Evolutionary conservation across 2,113 vertebrate species (phyloP).

Genomic region (Chionis minor): DNA sequence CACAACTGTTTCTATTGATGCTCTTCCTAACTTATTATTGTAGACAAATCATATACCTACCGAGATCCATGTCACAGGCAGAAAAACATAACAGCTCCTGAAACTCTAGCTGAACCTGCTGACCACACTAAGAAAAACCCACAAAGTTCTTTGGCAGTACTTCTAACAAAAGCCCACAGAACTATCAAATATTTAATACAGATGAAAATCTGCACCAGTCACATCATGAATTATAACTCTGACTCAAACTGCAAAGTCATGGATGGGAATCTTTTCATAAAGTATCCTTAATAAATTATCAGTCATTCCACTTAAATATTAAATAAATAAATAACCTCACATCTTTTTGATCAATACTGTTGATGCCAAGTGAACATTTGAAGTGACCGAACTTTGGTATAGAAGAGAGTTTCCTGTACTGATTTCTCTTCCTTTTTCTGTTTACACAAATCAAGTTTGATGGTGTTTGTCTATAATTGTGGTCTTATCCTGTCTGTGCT

Average conservation of each 20-base stretch:
- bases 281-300: background rate
- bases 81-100: background rate
- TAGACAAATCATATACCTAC: background rate
- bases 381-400: background rate
- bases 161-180: background rate
- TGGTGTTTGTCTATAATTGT: background rate
- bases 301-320: background rate
- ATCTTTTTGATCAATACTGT: background rate
- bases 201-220: background rate
- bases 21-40: background rate
- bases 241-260: background rate
- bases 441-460: background rate
- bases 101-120: background rate
- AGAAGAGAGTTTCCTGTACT: background rate
- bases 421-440: background rate
- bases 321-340: background rate
- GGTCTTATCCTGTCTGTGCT: background rate
- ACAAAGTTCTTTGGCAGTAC: background rate
- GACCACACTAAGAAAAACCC: background rate
- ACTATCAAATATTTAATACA: background rate
- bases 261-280: background rate
- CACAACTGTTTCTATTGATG: background rate
- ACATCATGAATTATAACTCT: background rate
- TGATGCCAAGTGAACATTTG: background rate
- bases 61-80: background rate